A percentile compares a stretch with the other conserved stretches of the same genome.
Evolutionary conservation across 2,797 vertebrate species (phyloP).

Genomic region (Sciaenops ocellatus): DNA sequence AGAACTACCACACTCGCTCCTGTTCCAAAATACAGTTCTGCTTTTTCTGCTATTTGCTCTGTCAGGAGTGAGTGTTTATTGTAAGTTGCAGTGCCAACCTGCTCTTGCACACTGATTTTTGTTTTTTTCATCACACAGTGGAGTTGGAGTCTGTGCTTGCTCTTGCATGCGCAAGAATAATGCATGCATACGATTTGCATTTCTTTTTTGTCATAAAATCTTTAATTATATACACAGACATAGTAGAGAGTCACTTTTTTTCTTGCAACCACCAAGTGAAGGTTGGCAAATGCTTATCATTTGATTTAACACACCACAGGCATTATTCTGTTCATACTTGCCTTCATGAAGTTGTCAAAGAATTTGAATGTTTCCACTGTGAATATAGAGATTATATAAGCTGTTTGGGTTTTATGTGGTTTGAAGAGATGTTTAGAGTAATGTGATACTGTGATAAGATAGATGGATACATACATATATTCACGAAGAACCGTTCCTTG

Average conservation of each 20-base stretch:
- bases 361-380: slow-evolving; percentile 20
- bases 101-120: slow-evolving; percentile 7
- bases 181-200: slow-evolving; percentile 5
- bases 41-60: slow-evolving; percentile 80
- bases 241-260: neutral
- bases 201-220: neutral
- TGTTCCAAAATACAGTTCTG: slow-evolving; percentile 70
- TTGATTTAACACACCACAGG: slow-evolving; percentile 10
- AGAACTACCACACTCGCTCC: slow-evolving; percentile 44
- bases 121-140: neutral
- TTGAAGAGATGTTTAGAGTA: neutral
- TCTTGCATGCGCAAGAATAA: slow-evolving; percentile 5
- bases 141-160: neutral
- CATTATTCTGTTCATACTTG: slow-evolving; percentile 29
- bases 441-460: neutral
- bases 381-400: neutral
- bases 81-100: slow-evolving; percentile 34
- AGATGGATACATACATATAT: neutral
- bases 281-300: slow-evolving; percentile 5
- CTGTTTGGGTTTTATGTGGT: slow-evolving; percentile 4
- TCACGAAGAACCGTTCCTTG: neutral
- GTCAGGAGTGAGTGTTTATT: slow-evolving; percentile 60
- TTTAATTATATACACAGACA: slow-evolving; percentile 9
- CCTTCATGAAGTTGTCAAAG: slow-evolving; percentile 18
- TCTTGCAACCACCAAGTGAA: slow-evolving; percentile 10